Base-by-base conservation (phyloP, 30 jellyfish, hydroid and myxozoan species). In the Hydractinia symbiolongicarpus region DNA sequence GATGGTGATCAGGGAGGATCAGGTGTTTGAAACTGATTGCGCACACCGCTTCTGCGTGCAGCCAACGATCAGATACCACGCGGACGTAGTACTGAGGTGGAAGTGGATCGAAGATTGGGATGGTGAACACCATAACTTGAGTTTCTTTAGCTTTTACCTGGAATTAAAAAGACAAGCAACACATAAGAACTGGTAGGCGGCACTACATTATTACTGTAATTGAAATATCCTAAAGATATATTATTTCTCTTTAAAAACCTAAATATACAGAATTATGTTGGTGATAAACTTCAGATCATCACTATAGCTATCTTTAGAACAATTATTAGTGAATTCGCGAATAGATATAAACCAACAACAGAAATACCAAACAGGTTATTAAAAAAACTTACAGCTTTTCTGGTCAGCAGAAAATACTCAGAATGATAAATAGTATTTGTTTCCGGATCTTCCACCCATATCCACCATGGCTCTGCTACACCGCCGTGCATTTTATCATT, bases 361-460 rank as follows among this genome's bases (percentile, higher is more conserved):
- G 19, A 16, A 16, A 3, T 11, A 16, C 19, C 19, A 58, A 58
- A 58, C 15, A 13, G 19, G 3, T 58, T 13, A 58, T 11, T 2
- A 7, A 51, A 5, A 66, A 52, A 7, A 30, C 79, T 57, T 82
- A 94, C 99, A 86, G 93, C 90, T 50, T 94, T 89, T 58, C 81
- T 89, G 86, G 94, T 56, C 10, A 94, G 89, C 79, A 86, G 76
- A 70, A 89, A 89, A 78, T 85, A 83, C 57, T 94, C 99, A 3
- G 97, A 90, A 76, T 95, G 99, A 56, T 87, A 89, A 77, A 95
- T 95, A 71, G 83, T 95, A 78, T 95, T 85, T 21, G 84, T 86
- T 5, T 95, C 99, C 40, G 99, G 98, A 74, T 95, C 99, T 64
- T 95, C 99, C 73, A 95, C 96, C 97, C 97, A 89, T 16, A 95